A percentile compares a stretch with the other conserved stretches of the same genome.
Evolutionary conservation across 2,113 vertebrate species (phyloP).

Genomic region (Todiramphus saurophagus): DNA sequence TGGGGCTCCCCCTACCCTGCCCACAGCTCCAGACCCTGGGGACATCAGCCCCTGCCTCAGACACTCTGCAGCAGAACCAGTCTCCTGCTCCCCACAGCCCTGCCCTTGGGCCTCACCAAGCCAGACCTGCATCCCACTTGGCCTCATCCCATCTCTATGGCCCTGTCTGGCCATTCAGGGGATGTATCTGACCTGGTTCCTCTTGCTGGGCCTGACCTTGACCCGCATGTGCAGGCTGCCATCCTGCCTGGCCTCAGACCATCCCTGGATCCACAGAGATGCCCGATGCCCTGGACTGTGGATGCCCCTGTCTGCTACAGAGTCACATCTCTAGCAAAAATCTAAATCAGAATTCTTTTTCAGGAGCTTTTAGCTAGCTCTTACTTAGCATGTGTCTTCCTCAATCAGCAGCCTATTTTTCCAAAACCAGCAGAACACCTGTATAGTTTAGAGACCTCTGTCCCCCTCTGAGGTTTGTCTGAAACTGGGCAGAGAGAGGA

Average conservation of each 20-base stretch:
- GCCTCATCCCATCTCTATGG: neutral
- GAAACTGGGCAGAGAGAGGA: neutral
- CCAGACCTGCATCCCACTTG: neutral
- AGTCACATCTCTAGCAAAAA: neutral
- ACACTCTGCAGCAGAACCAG: fast-evolving
- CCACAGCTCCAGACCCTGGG: too few species aligned
- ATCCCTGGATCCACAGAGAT: neutral
- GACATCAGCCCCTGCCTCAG: neutral
- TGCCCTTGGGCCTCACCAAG: neutral
- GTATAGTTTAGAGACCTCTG: neutral
- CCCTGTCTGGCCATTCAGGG: neutral
- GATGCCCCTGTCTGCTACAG: neutral
- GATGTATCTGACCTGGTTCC: neutral
- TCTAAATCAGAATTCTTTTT: neutral
- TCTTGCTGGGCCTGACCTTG: neutral
- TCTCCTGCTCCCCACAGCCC: neutral
- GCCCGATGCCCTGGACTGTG: neutral
- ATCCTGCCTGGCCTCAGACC: neutral
- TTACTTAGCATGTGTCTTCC: neutral
- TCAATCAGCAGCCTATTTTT: neutral
- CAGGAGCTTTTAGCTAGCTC: neutral
- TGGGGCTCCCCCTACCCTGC: neutral
- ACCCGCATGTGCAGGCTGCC: fast-evolving
- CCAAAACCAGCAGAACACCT: neutral
- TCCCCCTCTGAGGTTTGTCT: neutral